Base-by-base conservation (phyloP, 2,797 vertebrate species). In the Hipposideros larvatus region DNA sequence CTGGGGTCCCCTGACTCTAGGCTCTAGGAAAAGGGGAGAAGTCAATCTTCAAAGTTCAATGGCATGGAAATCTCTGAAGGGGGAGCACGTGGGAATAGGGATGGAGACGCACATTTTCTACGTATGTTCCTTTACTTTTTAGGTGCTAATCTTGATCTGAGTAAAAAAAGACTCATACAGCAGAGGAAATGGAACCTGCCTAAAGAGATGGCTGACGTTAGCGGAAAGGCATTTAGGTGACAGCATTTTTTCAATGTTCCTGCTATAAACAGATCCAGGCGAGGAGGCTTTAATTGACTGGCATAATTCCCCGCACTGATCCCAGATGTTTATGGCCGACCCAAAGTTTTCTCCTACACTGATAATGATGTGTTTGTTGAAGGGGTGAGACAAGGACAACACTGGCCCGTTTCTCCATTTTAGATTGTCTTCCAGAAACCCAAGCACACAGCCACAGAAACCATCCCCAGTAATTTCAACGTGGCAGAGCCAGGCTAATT, bases 401-500 rank as follows among this genome's bases (percentile, higher is more conserved):
- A 7, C 75, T 37, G 71, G 65, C 63, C 91, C 13, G 51, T 48
- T 55, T 85, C 91, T 94, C 75, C 73, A 63, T 95, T 93, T 94
- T 43, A 87, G 87, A 93, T 94, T 22, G 55, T 94, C 87, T 91
- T 90, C 90, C 89, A 93, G 96, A 86, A 91, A 80, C 89, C 68
- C 78, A 73, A 94, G 96, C 24, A 85, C 78, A 93, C 95, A 94
- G 91, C 79, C 87, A 66, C 59, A 74, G 94, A 91, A 95, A 87
- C 90, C 94, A 89, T 74, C 94, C 89, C 94, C 89, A 46, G 94
- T 70, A 83, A 97, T 97, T 97, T 86, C 92, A 85, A 85, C 79
- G 66, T 96, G 96, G 93, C 89, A n/a, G 94, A 97, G 96, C 77
- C 86, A 85, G 91, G 73, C 89, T 97, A 94, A 97, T 97, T 97